Evolutionary conservation across 2,888 invertebrate genomes (phyloP), one percentile per base, ranked within the genome.

Genomic region (Mylabris sibirica): DNA sequence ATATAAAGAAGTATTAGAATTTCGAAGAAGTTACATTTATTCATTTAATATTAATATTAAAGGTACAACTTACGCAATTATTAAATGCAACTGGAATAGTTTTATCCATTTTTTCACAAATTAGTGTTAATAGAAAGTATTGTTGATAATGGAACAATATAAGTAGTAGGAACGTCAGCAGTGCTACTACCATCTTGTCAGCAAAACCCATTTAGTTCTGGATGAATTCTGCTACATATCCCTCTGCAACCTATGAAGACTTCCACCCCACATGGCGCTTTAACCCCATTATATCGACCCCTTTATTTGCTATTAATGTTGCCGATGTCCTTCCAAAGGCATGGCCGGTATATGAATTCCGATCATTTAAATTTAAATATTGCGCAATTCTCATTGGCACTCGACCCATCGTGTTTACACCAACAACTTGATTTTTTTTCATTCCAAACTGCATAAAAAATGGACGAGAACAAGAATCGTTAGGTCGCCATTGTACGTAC

Each of bases 311-410:
- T 8, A 64, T 1, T 17, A 64, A 57, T 20, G 59, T 64, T 12
- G 59, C 20, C 35, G 72, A 66, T n/a, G 72, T 71, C 60, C 71
- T 69, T 49, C 68, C 24, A 30, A 72, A 75, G 34, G 67, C 64
- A 65, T 74, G 68, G 9, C 74, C 75, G 38, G 70, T 75, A 59
- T 74, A 75, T 20, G 20, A 60, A 34, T 62, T 26, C 0, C 71
- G 68, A 34, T 71, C 63, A n/a, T 65, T 60, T 61, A 71, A 44
- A 14, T 69, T 65, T 12, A 74, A 62, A 65, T 65, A 74, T 41
- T 63, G 61, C 1, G 72, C 74, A 30, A 72, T 69, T 44, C 63
- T 53, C 35, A 61, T 66, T 3, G 74, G 72, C 12, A 72, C 63
- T 24, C 66, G 61, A 9, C 68, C 73, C 30, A 74, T 69, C 3